Evolutionary conservation across 2,888 invertebrate genomes (phyloP).

Genomic region (Dicyrtoma fusca): DNA sequence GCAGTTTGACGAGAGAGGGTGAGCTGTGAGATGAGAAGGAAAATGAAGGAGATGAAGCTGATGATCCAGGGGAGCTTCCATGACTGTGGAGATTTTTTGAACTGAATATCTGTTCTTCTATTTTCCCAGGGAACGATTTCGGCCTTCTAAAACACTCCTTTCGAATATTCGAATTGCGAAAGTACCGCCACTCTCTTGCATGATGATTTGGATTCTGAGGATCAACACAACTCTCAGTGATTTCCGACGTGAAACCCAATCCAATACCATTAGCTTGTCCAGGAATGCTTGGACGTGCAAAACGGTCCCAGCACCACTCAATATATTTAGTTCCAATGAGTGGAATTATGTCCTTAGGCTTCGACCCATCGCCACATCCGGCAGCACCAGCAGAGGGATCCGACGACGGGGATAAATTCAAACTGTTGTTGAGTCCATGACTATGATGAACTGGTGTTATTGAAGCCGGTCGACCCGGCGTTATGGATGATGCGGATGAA

Average conservation of each 20-base stretch:
- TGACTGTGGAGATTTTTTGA: conserved; percentile 47
- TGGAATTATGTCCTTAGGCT: conserved; percentile 47
- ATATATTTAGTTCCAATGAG: conserved; percentile 54
- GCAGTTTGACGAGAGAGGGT: conserved; percentile 50
- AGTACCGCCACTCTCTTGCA: conserved; percentile 72
- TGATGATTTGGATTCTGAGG: conserved; percentile 63
- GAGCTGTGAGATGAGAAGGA: conserved; percentile 43
- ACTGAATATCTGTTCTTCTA: conserved; percentile 73
- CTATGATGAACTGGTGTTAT: not conserved
- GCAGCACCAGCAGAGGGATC: conserved; percentile 17
- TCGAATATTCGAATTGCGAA: conserved; percentile 72
- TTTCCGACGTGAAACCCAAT: conserved; percentile 31
- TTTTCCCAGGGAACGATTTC: conserved; percentile 64
- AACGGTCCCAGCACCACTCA: conserved; percentile 56
- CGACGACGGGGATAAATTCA: conserved; percentile 28
- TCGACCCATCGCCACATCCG: conserved; percentile 20
- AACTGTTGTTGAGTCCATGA: conserved; percentile 7
- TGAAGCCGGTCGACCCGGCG: not conserved
- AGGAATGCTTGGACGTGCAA: conserved; percentile 47
- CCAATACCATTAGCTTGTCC: conserved; percentile 43
- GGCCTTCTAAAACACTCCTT: conserved; percentile 59
- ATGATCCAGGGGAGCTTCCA: conserved; percentile 43
- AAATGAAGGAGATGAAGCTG: conserved; percentile 49
- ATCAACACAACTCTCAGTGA: conserved; percentile 19
- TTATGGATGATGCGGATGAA: not conserved